Conservation (phyloP, 2,797 vertebrate species). For the Sebastiscus albofasciatus region DNA sequence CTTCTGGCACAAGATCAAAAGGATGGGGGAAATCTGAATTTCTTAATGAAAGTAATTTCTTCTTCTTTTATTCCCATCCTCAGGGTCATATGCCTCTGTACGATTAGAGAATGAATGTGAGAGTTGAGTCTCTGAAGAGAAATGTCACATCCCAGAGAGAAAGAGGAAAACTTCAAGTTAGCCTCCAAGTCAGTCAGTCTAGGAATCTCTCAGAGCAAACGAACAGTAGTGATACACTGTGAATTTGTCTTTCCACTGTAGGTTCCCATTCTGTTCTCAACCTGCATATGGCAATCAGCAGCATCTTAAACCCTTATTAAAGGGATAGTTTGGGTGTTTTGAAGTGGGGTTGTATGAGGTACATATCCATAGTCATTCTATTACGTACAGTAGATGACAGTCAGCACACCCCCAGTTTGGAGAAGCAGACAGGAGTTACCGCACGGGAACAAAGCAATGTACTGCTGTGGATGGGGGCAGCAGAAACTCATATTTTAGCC, state of each 20-base stretch:
- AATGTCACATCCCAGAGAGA: slow-evolving; percentile 65
- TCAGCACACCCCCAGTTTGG: too few species aligned
- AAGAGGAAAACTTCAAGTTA: slow-evolving; percentile 66
- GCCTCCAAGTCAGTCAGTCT: slow-evolving; percentile 76
- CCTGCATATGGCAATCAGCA: neutral
- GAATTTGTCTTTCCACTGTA: slow-evolving; percentile 29
- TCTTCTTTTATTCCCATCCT: slow-evolving; percentile 87
- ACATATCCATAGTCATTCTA: too few species aligned
- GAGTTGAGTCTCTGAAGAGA: slow-evolving; percentile 78
- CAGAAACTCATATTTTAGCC: too few species aligned
- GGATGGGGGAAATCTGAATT: slow-evolving; percentile 85
- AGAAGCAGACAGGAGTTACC: too few species aligned
- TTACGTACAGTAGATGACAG: too few species aligned
- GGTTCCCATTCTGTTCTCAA: neutral
- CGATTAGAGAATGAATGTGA: slow-evolving; percentile 81
- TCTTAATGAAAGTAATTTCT: slow-evolving; percentile 90
- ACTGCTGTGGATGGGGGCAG: too few species aligned
- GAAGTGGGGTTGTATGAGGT: too few species aligned
- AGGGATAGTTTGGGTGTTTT: too few species aligned
- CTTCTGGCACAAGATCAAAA: slow-evolving; percentile 87
- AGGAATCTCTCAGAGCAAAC: slow-evolving; percentile 76
- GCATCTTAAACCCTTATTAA: neutral
- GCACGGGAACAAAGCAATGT: too few species aligned
- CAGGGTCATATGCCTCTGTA: slow-evolving; percentile 84
- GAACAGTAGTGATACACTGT: slow-evolving; percentile 26